Evolutionary conservation across 2,113 vertebrate genomes (phyloP).

Genomic region (Petaurus breviceps): DNA sequence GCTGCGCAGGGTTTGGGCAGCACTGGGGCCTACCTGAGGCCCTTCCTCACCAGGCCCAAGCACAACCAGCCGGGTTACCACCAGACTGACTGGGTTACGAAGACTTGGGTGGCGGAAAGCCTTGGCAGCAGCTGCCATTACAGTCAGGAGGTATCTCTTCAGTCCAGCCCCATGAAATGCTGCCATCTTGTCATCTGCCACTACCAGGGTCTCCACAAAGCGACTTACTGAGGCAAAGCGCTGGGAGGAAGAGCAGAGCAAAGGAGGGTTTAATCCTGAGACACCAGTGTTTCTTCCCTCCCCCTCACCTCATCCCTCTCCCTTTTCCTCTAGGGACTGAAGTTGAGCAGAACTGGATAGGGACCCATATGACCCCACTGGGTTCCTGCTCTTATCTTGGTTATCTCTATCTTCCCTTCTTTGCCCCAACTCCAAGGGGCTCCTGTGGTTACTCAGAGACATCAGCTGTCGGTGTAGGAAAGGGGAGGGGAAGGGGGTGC

Average conservation of each 20-base stretch:
- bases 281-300: not conserved
- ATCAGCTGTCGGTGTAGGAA: slow-evolving; percentile 53
- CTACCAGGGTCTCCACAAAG: slow-evolving; percentile 85
- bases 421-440: slow-evolving; percentile 29
- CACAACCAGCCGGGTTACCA: slow-evolving; percentile 82
- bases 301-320: not conserved
- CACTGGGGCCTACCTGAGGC: slow-evolving; percentile 79
- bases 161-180: slow-evolving; percentile 81
- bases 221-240: slow-evolving; percentile 83
- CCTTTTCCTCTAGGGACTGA: slow-evolving; percentile 46
- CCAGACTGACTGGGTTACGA: slow-evolving; percentile 81
- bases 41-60: slow-evolving; percentile 79
- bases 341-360: slow-evolving; percentile 37
- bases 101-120: slow-evolving; percentile 84
- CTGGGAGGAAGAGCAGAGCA: slow-evolving; percentile 52
- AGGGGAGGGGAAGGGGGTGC: slow-evolving; percentile 9
- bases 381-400: slow-evolving; percentile 15
- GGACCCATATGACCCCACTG: not conserved
- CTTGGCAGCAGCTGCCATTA: slow-evolving; percentile 81
- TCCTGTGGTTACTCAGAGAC: slow-evolving; percentile 44
- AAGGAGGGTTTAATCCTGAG: slow-evolving; percentile 8
- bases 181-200: slow-evolving; percentile 84
- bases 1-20: slow-evolving; percentile 82
- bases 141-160: slow-evolving; percentile 82
- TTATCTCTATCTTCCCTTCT: slow-evolving; percentile 17